phyloP scores from a whole-genome alignment of 2,113 vertebrate species.

The Megalops atlanticus region DNA sequence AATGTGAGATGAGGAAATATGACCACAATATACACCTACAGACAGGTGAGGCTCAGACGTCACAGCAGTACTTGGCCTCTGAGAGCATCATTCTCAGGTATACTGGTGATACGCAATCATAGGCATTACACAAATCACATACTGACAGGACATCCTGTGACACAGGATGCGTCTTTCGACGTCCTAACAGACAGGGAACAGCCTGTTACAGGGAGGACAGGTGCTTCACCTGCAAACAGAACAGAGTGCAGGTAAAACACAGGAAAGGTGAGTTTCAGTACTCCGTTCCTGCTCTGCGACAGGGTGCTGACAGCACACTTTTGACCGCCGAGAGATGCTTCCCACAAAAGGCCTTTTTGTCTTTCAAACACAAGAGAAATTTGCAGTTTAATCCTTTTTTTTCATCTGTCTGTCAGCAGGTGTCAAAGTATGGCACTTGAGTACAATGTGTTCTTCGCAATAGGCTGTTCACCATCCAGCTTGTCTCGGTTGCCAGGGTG shows the following conservation, averaged over 20 bases:
- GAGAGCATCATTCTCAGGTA: neutral
- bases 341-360: slow-evolving; percentile 21
- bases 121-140: neutral
- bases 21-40: neutral
- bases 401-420: neutral
- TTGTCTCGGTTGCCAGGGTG: neutral
- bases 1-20: too few species aligned
- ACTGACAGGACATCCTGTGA: neutral
- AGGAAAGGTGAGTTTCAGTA: slow-evolving; percentile 1
- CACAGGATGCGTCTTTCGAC: neutral
- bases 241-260: neutral
- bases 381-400: neutral
- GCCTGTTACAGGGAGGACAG: neutral
- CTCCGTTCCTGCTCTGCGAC: neutral
- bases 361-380: neutral
- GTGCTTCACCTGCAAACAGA: neutral
- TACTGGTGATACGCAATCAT: neutral
- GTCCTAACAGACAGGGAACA: neutral
- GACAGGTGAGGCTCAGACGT: neutral
- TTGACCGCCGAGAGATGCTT: neutral
- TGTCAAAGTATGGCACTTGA: neutral
- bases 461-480: neutral
- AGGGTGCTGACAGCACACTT: neutral
- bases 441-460: too few species aligned
- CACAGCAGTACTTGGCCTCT: neutral